Percentiles rank a stretch among this genome's conserved stretches.
Evolutionary conservation across 2,797 vertebrate genomes (phyloP).

Genomic region (Hoplostethus atlanticus): DNA sequence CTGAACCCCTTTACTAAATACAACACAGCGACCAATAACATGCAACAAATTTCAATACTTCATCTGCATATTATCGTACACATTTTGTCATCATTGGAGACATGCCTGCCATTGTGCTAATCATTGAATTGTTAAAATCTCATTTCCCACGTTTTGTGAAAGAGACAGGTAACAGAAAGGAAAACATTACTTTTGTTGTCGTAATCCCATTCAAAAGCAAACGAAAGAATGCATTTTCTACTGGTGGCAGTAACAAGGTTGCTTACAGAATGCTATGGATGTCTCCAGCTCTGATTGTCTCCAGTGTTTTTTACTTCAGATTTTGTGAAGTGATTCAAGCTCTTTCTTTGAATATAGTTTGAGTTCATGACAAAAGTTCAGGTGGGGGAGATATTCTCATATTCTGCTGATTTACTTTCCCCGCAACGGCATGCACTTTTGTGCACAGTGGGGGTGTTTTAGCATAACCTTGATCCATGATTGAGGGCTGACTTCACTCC

Average conservation of each 20-base stretch:
- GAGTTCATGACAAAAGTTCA: slow-evolving; percentile 29
- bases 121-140: neutral
- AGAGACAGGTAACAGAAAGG: neutral
- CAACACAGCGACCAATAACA: neutral
- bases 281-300: slow-evolving; percentile 19
- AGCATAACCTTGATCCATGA: slow-evolving; percentile 56
- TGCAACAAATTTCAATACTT: neutral
- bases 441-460: slow-evolving; percentile 51
- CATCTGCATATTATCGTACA: neutral
- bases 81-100: neutral
- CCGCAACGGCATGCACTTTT: slow-evolving; percentile 33
- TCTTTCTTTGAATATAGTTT: slow-evolving; percentile 29
- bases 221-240: neutral
- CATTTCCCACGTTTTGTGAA: neutral
- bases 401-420: slow-evolving; percentile 49
- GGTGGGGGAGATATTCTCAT: slow-evolving; percentile 26
- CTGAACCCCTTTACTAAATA: slow-evolving; percentile 21
- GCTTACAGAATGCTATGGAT: neutral
- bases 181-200: neutral
- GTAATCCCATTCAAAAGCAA: neutral
- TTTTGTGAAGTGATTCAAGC: slow-evolving; percentile 39
- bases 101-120: neutral
- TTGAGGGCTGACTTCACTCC: slow-evolving; percentile 56
- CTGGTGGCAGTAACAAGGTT: too few relatives aligned
- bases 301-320: slow-evolving; percentile 15